These are phyloP conservation scores for Sphenodon punctatus DNA, from an alignment of 2,797 vertebrate species.

Conservation along the genomic window DNA sequence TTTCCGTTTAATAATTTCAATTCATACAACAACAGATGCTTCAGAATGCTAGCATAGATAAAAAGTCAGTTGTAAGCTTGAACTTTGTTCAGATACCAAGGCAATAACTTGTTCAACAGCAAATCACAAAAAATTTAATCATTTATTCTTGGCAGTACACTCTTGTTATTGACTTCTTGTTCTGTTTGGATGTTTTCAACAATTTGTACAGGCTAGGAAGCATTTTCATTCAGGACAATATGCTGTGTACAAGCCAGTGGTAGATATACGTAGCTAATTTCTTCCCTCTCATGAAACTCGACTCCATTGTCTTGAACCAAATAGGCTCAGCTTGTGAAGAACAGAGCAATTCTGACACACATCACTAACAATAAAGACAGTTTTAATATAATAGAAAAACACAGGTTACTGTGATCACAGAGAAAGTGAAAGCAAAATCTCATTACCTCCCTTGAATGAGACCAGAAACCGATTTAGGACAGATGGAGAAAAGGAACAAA, in stretches of 20 bases:
- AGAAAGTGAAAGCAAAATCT: neutral
- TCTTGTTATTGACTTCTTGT: neutral
- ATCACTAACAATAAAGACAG: neutral
- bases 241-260: accelerated
- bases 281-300: neutral
- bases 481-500: accelerated
- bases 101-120: constrained; percentile 36
- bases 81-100: constrained; percentile 52
- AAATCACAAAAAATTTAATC: neutral
- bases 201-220: neutral
- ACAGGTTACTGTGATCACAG: neutral
- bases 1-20: constrained; percentile 54
- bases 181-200: neutral
- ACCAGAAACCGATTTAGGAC: accelerated
- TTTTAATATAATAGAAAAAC: neutral
- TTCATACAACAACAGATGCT: constrained; percentile 27
- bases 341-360: accelerated
- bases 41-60: neutral
- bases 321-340: neutral
- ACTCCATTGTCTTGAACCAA: accelerated
- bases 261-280: neutral
- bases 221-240: neutral
- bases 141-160: neutral
- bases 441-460: neutral
- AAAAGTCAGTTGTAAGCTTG: constrained; percentile 34